Conservation (phyloP, 2,888 invertebrate genomes). For the Drosophila kuntzei region DNA sequence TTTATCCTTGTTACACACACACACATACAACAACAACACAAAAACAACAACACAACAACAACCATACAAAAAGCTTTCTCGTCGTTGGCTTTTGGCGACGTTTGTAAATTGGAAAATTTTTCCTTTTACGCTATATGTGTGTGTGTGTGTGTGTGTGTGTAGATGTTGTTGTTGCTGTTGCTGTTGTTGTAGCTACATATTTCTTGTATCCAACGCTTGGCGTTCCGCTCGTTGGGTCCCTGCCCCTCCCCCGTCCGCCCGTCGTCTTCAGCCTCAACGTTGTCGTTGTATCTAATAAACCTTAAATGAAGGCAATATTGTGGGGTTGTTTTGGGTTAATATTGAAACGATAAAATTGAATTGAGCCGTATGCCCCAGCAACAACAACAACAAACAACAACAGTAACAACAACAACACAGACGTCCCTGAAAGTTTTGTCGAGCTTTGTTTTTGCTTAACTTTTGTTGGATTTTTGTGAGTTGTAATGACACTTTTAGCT, state of each 20-base stretch:
- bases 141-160: slow-evolving; percentile 18
- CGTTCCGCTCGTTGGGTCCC: slow-evolving; percentile 67
- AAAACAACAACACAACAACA: slow-evolving; percentile 9
- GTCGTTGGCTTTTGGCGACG: slow-evolving; percentile 71
- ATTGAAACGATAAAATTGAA: slow-evolving; percentile 84
- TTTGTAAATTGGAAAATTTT: slow-evolving; percentile 83
- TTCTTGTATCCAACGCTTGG: slow-evolving; percentile 66
- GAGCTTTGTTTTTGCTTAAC: slow-evolving; percentile 43
- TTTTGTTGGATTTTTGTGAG: slow-evolving; percentile 69
- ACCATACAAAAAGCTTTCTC: slow-evolving; percentile 37
- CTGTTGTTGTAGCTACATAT: slow-evolving; percentile 53
- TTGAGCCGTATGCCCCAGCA: slow-evolving; percentile 73
- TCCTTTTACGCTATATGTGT: slow-evolving; percentile 50
- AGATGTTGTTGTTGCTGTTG: slow-evolving; percentile 9
- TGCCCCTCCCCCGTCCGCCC: background rate
- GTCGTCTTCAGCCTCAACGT: slow-evolving; percentile 23
- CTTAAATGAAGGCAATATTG: slow-evolving; percentile 84
- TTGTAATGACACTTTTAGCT: slow-evolving; percentile 82
- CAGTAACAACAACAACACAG: slow-evolving; percentile 41
- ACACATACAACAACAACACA: slow-evolving; percentile 13
- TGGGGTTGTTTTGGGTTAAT: slow-evolving; percentile 84
- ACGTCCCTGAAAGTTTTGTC: slow-evolving; percentile 73
- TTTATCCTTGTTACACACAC: slow-evolving; percentile 77
- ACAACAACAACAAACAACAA: slow-evolving; percentile 27
- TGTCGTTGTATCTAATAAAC: slow-evolving; percentile 82